These are phyloP conservation scores for Patella ulyssiponensis DNA, from an alignment of 2,888 invertebrate genomes.

Conservation along the genomic window DNA sequence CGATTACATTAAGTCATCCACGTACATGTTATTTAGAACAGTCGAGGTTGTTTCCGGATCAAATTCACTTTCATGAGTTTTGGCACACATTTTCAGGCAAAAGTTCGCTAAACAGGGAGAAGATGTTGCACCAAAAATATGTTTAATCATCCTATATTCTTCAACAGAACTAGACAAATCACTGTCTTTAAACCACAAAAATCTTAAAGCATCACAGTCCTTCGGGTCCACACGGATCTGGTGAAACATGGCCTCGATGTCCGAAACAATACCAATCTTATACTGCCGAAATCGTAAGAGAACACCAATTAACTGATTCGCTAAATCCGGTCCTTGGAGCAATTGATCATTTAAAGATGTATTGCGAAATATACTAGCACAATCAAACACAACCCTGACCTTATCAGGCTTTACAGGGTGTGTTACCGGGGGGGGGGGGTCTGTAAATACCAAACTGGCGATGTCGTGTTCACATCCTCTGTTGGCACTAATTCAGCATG, in stretches of 20 bases:
- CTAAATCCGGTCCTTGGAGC: slow-evolving; percentile 31
- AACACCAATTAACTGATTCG: slow-evolving; percentile 26
- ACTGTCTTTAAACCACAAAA: no score
- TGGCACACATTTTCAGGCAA: not conserved
- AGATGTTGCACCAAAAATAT: no score
- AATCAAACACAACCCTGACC: not conserved
- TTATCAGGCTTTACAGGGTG: slow-evolving; percentile 24
- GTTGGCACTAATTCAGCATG: not conserved
- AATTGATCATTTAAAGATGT: slow-evolving; percentile 30
- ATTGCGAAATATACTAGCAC: slow-evolving; percentile 18
- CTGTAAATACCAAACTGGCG: slow-evolving; percentile 32
- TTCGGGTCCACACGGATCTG: not conserved
- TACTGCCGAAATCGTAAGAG: slow-evolving; percentile 27
- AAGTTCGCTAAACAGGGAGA: not conserved
- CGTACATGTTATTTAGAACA: not conserved
- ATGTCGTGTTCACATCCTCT: not conserved
- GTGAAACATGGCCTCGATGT: slow-evolving; percentile 25
- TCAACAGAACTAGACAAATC: not conserved
- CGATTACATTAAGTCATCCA: no score
- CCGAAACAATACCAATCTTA: not conserved
- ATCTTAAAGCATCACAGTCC: not conserved
- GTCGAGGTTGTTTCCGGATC: not conserved
- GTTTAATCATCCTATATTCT: no score
- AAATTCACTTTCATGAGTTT: not conserved
- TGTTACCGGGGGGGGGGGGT: slow-evolving; percentile 27